Evolutionary conservation across 2,797 vertebrate species (phyloP), one percentile per base, ranked within the genome.

Genomic region (Aselliscus stoliczkanus): DNA sequence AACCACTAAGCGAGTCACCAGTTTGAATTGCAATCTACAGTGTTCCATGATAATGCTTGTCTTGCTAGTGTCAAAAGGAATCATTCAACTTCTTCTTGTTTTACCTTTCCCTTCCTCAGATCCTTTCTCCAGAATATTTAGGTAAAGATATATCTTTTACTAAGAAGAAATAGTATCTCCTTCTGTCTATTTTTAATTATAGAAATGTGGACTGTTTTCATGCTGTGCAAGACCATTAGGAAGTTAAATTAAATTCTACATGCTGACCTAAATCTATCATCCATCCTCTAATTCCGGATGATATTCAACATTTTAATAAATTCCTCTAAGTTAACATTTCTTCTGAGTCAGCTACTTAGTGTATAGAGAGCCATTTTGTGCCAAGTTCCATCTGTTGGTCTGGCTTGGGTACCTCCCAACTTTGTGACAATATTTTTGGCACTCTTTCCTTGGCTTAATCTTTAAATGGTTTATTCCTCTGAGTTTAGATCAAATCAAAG

Each of bases 211-310:
- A 77, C 88, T 92, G 89, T 75, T 98, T 97, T 94, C 84, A 94
- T 94, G 90, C 62, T 80, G 47, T 96, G 95, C 79, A 85, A 97
- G 91, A 97, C 96, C 96, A 95, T 97, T 65, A 96, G 88, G 83
- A 98, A 97, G 91, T 97, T 90, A 98, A 96, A 98, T 98, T 98
- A 97, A 98, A 97, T 98, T 97, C 79, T 96, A 94, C 95, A 79
- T 98, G 80, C 96, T 95, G 96, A 97, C 97, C 97, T 97, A 97
- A 97, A 88, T 98, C 97, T 97, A 97, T 98, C 98, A 97, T 97
- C 97, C 84, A 90, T 94, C 95, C 75, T 98, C 94, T 97, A 96
- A 94, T 97, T 97, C 76, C 62, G 73, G 94, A 94, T 94, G 96
- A 97, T 97, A 11, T 88, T 95, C 95, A 97, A 0, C 91, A 89